Evolutionary conservation across 2,113 vertebrate genomes (phyloP).

Genomic region (Tauraco erythrolophus): DNA sequence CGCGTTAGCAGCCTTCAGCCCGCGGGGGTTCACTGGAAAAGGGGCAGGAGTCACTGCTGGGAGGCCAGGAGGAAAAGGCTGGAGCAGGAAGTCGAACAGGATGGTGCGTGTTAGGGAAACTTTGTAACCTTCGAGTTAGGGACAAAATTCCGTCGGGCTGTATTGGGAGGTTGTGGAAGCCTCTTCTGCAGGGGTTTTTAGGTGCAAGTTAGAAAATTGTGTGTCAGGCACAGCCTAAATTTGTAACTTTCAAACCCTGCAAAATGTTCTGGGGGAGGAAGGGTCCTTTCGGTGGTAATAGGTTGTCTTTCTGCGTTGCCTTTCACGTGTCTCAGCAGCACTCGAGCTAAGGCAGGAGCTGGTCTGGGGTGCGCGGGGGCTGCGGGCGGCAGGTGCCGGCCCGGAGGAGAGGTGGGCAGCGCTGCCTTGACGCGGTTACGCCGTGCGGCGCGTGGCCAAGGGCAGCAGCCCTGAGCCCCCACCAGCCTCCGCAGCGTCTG

Average conservation of each 20-base stretch:
- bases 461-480: too few relatives aligned
- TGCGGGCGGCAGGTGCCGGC: background rate
- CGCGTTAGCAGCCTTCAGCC: background rate
- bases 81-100: background rate
- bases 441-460: background rate
- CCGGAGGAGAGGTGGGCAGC: background rate
- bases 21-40: accelerated
- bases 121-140: too few relatives aligned
- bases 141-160: accelerated
- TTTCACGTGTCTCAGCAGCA: background rate
- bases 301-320: background rate
- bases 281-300: accelerated
- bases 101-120: background rate
- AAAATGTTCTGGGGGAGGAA: background rate
- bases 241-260: background rate
- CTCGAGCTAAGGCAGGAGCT: too few relatives aligned
- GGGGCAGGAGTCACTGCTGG: background rate
- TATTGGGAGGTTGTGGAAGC: accelerated
- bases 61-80: accelerated
- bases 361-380: accelerated
- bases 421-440: accelerated
- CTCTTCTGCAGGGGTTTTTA: background rate
- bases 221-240: too few relatives aligned
- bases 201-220: background rate
- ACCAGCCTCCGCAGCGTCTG: background rate